A percentile compares a stretch with the other conserved stretches of the same genome.
These are phyloP conservation scores for Phalacrocorax carbo DNA, from an alignment of 2,113 vertebrate genomes.

Conservation along the genomic window DNA sequence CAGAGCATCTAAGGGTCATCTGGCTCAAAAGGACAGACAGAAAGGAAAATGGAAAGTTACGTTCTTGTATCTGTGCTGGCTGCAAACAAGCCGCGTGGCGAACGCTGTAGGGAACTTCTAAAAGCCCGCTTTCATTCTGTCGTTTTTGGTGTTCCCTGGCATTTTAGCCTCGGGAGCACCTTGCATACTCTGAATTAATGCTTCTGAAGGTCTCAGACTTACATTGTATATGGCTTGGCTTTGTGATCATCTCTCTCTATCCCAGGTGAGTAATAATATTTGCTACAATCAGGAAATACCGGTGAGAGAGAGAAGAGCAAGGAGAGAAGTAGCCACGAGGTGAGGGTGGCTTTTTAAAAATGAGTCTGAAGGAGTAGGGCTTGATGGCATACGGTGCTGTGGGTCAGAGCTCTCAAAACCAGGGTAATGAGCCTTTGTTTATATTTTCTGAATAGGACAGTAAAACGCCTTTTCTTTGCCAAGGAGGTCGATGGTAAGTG, in stretches of 20 bases:
- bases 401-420: background rate
- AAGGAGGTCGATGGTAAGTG: background rate
- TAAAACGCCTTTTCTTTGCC: background rate
- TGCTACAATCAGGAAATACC: background rate
- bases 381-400: background rate
- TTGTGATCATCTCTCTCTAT: background rate
- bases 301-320: background rate
- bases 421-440: background rate
- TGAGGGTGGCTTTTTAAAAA: background rate
- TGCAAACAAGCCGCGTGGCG: too few relatives aligned
- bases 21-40: background rate
- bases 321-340: background rate
- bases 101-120: background rate
- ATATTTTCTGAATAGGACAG: background rate
- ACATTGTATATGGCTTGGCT: background rate
- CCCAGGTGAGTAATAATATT: background rate
- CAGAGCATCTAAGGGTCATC: background rate
- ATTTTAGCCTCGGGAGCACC: background rate
- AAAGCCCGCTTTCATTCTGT: background rate
- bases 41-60: background rate
- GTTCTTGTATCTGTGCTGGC: background rate
- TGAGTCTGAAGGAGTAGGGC: background rate
- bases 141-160: fast-evolving
- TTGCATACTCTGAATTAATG: background rate
- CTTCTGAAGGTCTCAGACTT: background rate